Evolutionary conservation across 1,140 invertebrate species (phyloP), one percentile per base, ranked within the genome.

Genomic region (Procambarus clarkii): DNA sequence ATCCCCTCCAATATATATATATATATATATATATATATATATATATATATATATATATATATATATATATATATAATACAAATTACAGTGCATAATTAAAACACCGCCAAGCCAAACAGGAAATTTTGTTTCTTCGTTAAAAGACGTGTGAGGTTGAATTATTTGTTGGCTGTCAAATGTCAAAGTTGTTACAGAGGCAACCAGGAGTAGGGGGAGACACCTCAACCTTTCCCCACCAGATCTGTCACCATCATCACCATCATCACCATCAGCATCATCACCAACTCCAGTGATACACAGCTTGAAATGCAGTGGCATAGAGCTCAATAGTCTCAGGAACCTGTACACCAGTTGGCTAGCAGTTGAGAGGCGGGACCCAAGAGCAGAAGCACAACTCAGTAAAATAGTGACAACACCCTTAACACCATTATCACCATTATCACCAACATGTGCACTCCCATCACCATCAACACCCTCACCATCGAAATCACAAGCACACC

Each of bases 51-150:
- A 78, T 78, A 78, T 78, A 78, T 76, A 76, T 76, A 76, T 76
- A 76, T 76, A 76, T 76, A 76, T 76, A 76, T 76, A 76, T 76
- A 76, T 76, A 76, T 76, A 76, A 76, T 76, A 76, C 4, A 76
- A 4, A 76, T 18, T 7, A 8, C 4, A 8, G 21, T 76, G 21
- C 21, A 76, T 76, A 4, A 58, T 13, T 13, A 58, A 58, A 58
- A 13, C 54, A 58, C 54, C 13, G 54, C 54, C 13, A 58, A 58
- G 54, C 4, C 54, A 58, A 58, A 58, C 15, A 9, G 21, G 3
- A 64, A 64, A 64, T 64, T 64, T 3, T 64, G 21, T 64, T 64
- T 64, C 60, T 9, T 64, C 60, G 21, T 64, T 18, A 64, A 64
- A 18, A 8, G 60, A 21, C 60, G 21, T 18, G 3, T 3, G n/a